Conservation (phyloP, 2,797 vertebrate genomes). For the Hyperoplus immaculatus region DNA sequence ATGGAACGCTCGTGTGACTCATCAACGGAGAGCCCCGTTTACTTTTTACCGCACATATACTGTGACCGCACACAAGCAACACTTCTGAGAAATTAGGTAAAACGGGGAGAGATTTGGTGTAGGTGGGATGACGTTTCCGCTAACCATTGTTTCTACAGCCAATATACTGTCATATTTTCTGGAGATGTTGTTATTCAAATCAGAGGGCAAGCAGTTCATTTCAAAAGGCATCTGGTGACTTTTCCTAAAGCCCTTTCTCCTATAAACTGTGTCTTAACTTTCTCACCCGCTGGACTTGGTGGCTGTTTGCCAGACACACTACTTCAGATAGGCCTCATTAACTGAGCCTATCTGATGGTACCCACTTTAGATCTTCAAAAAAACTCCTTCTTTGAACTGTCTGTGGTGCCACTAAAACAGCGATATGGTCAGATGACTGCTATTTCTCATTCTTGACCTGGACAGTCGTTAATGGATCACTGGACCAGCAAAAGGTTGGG, state of each 20-base stretch:
- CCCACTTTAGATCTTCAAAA: constrained; percentile 36
- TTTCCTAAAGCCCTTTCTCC: constrained; percentile 9
- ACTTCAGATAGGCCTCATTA: constrained; percentile 55
- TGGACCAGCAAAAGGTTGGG: neutral
- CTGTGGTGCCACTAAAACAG: constrained; percentile 44
- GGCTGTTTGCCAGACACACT: constrained; percentile 35
- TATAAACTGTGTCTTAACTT: constrained; percentile 4
- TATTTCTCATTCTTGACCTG: constrained; percentile 28
- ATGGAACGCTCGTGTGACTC: constrained; percentile 58
- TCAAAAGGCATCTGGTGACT: neutral
- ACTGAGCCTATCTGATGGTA: constrained; percentile 40
- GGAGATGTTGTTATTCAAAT: too few species aligned
- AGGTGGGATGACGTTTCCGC: constrained; percentile 28
- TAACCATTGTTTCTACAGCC: neutral
- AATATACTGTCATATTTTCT: neutral
- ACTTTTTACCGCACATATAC: constrained; percentile 50
- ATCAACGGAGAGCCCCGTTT: constrained; percentile 55
- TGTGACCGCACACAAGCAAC: constrained; percentile 57
- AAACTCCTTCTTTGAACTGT: constrained; percentile 41
- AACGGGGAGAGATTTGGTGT: constrained; percentile 12
- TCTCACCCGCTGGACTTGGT: neutral
- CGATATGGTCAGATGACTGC: constrained; percentile 30
- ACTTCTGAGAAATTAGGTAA: constrained; percentile 68
- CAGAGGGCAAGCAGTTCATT: too few species aligned
- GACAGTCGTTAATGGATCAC: constrained; percentile 10